Percentiles rank a stretch among this genome's conserved stretches.
phyloP scores from a whole-genome alignment of 2,888 invertebrate genomes.

The Callimorpha dominula region DNA sequence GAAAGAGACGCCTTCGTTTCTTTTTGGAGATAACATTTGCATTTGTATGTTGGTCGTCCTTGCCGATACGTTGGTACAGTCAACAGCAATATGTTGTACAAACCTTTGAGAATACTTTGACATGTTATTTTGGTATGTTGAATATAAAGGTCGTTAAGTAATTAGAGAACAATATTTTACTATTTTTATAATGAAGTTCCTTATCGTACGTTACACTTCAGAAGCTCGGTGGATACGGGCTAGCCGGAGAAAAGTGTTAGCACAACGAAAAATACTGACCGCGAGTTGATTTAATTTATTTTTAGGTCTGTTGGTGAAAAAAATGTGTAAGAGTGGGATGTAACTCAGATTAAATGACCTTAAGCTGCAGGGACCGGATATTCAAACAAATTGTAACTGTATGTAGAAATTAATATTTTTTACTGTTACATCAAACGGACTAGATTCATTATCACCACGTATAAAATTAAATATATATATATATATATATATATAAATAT shows the following conservation, averaged over 20 bases:
- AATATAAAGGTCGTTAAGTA: neutral
- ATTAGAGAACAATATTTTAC: neutral
- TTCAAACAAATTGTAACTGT: neutral
- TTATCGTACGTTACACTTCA: too few relatives aligned
- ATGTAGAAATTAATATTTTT: conserved; percentile 19
- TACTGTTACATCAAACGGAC: conserved; percentile 14
- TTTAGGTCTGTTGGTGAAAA: too few relatives aligned
- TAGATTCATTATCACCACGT: conserved; percentile 16
- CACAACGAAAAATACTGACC: too few relatives aligned
- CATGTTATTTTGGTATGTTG: neutral
- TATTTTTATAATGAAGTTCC: too few relatives aligned
- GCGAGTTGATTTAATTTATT: too few relatives aligned
- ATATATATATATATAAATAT: too few relatives aligned
- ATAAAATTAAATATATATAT: too few relatives aligned
- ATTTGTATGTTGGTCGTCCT: neutral
- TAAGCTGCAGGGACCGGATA: neutral
- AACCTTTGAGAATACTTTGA: too few relatives aligned
- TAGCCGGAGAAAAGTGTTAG: too few relatives aligned
- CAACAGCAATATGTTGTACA: neutral
- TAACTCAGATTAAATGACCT: neutral
- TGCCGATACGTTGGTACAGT: neutral
- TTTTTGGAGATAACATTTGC: conserved; percentile 2
- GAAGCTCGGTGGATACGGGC: too few relatives aligned
- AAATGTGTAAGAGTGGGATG: neutral
- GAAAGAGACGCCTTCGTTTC: conserved; percentile 18